Evolutionary conservation across 1,140 invertebrate species (phyloP).

Genomic region (Drosophila sproati): DNA sequence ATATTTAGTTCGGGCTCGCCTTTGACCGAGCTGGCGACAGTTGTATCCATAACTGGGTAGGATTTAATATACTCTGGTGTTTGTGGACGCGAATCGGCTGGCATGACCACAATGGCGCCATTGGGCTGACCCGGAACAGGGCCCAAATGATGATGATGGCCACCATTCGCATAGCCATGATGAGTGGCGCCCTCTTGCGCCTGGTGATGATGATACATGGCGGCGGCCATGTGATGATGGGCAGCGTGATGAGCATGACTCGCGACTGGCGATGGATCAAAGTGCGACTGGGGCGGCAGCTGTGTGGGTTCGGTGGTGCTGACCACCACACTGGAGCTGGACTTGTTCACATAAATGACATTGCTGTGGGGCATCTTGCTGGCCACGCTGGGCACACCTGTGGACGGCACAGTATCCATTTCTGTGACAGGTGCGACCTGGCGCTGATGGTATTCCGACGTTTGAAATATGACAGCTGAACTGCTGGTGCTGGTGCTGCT

Average conservation of each 20-base stretch:
- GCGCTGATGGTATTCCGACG: constrained; percentile 42
- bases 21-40: constrained; percentile 86
- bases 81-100: constrained; percentile 79
- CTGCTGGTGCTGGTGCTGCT: constrained; percentile 1
- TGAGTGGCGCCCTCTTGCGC: constrained; percentile 9
- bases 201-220: constrained; percentile 49
- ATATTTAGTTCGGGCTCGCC: constrained; percentile 87
- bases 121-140: constrained; percentile 42
- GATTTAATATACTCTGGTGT: constrained; percentile 84
- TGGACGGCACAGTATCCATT: constrained; percentile 80
- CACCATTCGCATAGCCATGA: constrained; percentile 6
- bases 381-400: constrained; percentile 65
- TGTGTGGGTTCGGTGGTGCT: constrained; percentile 59
- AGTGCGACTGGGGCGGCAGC: constrained; percentile 29
- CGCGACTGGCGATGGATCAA: constrained; percentile 7
- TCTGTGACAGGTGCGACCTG: constrained; percentile 79
- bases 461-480: constrained; percentile 37
- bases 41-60: constrained; percentile 87
- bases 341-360: constrained; percentile 80
- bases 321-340: constrained; percentile 55
- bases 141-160: constrained; percentile 32
- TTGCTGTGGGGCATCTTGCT: constrained; percentile 73
- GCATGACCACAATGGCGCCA: constrained; percentile 59
- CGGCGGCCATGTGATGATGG: constrained; percentile 39
- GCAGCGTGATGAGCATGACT: constrained; percentile 14